Evolutionary conservation across 2,888 invertebrate genomes (phyloP).

Genomic region (Meiosimyza platycephala): DNA sequence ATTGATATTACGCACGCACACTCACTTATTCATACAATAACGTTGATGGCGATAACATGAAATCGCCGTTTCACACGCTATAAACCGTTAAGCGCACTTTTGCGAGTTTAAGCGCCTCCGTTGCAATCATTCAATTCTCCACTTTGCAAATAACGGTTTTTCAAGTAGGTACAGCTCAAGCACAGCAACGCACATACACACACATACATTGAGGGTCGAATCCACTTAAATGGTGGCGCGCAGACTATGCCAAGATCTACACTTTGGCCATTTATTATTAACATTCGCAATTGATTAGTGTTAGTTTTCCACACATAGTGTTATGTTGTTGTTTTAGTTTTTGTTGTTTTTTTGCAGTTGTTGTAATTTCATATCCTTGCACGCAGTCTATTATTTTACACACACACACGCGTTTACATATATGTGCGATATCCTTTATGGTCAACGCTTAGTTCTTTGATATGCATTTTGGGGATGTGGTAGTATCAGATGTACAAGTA

Average conservation of each 20-base stretch:
- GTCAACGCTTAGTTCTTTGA: no score
- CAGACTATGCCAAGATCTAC: neutral
- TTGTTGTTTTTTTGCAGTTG: neutral
- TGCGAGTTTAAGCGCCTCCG: conserved; percentile 15
- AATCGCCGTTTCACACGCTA: conserved; percentile 36
- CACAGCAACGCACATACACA: neutral
- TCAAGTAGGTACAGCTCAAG: conserved; percentile 3
- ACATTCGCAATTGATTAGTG: conserved; percentile 23
- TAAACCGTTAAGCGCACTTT: conserved; percentile 31
- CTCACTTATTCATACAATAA: neutral
- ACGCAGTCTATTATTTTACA: neutral
- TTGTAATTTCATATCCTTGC: neutral
- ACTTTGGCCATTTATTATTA: conserved; percentile 11
- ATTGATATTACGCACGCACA: neutral
- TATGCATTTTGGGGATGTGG: no score
- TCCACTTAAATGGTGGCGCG: neutral
- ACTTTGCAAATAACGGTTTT: conserved; percentile 23
- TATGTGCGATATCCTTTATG: neutral
- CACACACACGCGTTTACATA: conserved; percentile 1
- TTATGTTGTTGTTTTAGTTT: neutral
- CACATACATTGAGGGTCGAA: neutral
- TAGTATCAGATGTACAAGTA: no score
- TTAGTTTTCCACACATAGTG: neutral
- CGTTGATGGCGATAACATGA: conserved; percentile 16
- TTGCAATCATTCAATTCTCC: conserved; percentile 30